Evolutionary conservation across 2,113 vertebrate species (phyloP), one percentile per base, ranked within the genome.

Genomic region (Pygoscelis antarcticus): DNA sequence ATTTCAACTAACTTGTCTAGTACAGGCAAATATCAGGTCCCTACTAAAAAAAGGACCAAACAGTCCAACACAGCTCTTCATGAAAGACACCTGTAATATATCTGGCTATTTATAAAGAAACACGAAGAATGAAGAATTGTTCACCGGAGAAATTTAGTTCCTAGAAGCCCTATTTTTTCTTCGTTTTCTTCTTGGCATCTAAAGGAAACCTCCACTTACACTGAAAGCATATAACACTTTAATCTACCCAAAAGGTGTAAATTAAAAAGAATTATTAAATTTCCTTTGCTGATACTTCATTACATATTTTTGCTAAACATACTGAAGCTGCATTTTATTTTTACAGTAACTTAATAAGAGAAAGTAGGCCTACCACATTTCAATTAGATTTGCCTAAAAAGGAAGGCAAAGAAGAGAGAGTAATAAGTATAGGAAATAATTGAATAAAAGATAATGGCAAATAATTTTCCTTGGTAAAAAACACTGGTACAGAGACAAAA

Each of bases 341-440:
- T 79, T 72, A 65, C 20, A 77, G 44, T 82, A 89, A 82, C 30
- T 71, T 82, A 65, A 66, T 90, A 80, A 89, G 20, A 94, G 51
- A 86, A 93, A 92, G 83, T 49, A 82, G 16, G 20, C 13, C 44
- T 82, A 65, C 27, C 34, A 61, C 55, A 68, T 90, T 95, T 75
- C 80, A 76, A 68, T 93, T 93, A 91, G 80, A 87, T 89, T 89
- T 87, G n/a, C 80, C 65, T 60, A 23, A 80, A 62, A 92, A 90
- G 55, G 13, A 49, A 89, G 13, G 27, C 22, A 84, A 89, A 62
- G 42, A 92, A 75, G 44, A 87, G 18, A 71, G 40, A 71, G 26
- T 14, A 90, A 16, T 69, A 90, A 83, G 38, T 14, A 47, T 2
- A 71, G 42, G 55, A 81, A 93, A 85, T 83, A 95, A 89, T 9